Base-by-base conservation (phyloP, 2,113 vertebrate species). In the Tringa solitaria region DNA sequence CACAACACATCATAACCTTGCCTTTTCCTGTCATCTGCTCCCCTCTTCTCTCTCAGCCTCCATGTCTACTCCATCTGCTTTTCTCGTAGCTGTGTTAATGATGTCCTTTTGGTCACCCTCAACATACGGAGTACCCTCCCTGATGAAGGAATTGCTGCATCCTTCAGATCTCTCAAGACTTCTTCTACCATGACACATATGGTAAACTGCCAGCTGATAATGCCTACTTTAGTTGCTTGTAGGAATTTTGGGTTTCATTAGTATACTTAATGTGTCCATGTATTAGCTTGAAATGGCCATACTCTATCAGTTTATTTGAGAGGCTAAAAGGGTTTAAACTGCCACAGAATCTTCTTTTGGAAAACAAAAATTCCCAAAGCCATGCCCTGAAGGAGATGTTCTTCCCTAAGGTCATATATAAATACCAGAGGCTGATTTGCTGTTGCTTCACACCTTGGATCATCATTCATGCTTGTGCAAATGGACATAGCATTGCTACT, bases 401-500 rank as follows among this genome's bases (percentile, higher is more conserved):
- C 85, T 87, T 91, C 82, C 79, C 82, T 63, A 86, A 95, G 75
- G 85, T 94, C 85, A 82, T 70, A 61, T 84, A 84, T 59, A 90
- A 92, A 72, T 90, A 87, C 69, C 51, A 72, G 80, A 89, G 61
- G 33, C 64, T 89, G 84, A 67, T 92, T 85, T 91, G 80, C 70
- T 72, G 22, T 90, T 92, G 27, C 92, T 90, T 94, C 84, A 54
- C 80, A 89, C 83, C 73, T 92, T 90, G 79, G 43, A 85, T 92
- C 90, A 92, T 96, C 85, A 90, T 90, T 96, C 86, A 89, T 84
- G 92, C 72, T 92, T 92, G 83, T 92, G 51, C 53, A 92, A 96
- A 94, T 90, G 96, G 95, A 84, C 76, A 79, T 17, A 92, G 90
- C 69, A 57, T 89, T 96, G 86, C 93, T 95, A 94, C 91, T 91